Conservation (phyloP, 2,797 vertebrate genomes). For the Sebastes dallii region DNA sequence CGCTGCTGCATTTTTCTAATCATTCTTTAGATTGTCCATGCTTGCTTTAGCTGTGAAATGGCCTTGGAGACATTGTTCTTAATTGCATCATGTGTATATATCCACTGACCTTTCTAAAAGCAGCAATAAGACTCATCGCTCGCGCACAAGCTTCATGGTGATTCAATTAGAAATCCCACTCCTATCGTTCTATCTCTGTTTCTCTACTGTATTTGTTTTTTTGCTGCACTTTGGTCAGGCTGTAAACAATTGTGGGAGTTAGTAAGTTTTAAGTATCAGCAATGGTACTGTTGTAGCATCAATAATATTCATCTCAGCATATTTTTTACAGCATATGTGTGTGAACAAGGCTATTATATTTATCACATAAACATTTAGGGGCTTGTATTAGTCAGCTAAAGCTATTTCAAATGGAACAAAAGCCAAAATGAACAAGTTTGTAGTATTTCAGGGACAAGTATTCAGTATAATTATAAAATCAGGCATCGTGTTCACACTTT, state of each 20-base stretch:
- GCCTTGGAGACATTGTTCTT: slow-evolving; percentile 18
- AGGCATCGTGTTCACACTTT: not conserved
- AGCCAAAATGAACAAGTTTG: not conserved
- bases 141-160: not conserved
- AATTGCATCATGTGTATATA: slow-evolving; percentile 19
- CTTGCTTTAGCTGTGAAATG: slow-evolving; percentile 11
- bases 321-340: not conserved
- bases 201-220: not conserved
- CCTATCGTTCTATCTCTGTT: not conserved
- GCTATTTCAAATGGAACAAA: not conserved
- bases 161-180: slow-evolving; percentile 4
- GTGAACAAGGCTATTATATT: not conserved
- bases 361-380: not conserved
- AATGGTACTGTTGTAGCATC: not conserved
- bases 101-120: slow-evolving; percentile 27
- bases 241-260: not conserved
- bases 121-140: not conserved
- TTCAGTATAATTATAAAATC: not conserved
- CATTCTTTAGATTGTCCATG: not conserved
- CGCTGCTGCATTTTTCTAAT: not conserved
- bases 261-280: not conserved
- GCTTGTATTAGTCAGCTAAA: not conserved
- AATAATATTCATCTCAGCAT: not conserved
- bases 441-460: not conserved
- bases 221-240: not conserved